These are phyloP conservation scores for Gymnoscopelus braueri DNA, from an alignment of 2,797 vertebrate species.

Conservation along the genomic window DNA sequence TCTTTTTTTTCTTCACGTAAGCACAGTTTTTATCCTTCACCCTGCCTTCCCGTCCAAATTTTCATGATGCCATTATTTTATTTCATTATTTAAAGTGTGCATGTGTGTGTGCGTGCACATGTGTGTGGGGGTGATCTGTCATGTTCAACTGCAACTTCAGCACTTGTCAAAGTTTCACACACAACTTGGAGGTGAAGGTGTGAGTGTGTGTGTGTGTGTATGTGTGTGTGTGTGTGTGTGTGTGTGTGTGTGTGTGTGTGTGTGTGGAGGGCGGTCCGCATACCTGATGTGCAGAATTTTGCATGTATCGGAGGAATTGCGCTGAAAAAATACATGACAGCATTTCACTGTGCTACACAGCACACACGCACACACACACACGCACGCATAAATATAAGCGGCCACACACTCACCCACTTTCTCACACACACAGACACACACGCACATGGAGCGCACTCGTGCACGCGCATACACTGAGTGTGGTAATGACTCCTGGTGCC, in stretches of 20 bases:
- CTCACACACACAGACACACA: constrained; percentile 11
- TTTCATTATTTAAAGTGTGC: constrained; percentile 70
- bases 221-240: constrained; percentile 7
- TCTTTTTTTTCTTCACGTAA: constrained; percentile 21
- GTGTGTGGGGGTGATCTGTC: constrained; percentile 39
- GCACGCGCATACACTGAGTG: constrained; percentile 7
- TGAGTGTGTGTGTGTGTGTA: constrained; percentile 1
- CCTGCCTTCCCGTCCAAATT: constrained; percentile 26
- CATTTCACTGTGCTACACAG: background rate
- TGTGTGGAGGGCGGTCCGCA: constrained; percentile 9
- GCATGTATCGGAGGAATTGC: constrained; percentile 36
- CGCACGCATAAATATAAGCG: no score
- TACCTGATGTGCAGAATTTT: constrained; percentile 31
- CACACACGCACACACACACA: background rate
- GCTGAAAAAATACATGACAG: background rate
- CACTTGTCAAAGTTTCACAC: constrained; percentile 49
- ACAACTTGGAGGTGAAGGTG: constrained; percentile 15
- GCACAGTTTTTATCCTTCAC: background rate
- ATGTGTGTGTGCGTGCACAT: no score
- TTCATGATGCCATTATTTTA: constrained; percentile 36
- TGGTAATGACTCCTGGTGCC: constrained; percentile 57
- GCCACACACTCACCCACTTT: no score
- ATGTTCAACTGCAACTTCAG: constrained; percentile 50
- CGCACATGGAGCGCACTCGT: background rate
- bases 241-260: constrained; percentile 2